Conservation (phyloP, 2,888 invertebrate genomes). For the Thymelicus acteon region DNA sequence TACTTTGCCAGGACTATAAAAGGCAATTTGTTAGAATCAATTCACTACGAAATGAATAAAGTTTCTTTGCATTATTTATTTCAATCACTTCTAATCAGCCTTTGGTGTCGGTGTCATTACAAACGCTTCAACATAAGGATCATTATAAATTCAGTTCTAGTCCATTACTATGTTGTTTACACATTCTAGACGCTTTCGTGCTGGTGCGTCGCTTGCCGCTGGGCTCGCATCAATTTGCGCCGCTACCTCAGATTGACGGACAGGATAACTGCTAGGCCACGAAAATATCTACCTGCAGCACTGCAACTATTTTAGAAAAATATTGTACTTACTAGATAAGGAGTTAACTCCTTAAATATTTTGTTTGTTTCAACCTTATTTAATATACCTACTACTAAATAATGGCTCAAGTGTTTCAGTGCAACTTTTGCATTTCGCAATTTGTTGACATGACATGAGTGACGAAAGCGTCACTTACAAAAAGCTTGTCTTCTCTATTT, state of each 20-base stretch:
- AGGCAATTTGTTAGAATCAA: background rate
- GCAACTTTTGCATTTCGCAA: no score
- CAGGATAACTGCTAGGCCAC: slow-evolving; percentile 33
- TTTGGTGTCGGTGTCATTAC: background rate
- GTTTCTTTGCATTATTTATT: background rate
- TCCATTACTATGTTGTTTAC: slow-evolving; percentile 37
- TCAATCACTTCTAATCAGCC: background rate
- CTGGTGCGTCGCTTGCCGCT: slow-evolving; percentile 30
- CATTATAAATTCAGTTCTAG: slow-evolving; percentile 33
- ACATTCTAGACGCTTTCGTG: slow-evolving; percentile 31
- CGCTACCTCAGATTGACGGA: slow-evolving; percentile 36
- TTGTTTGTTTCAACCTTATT: no score
- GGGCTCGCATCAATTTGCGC: slow-evolving; percentile 37
- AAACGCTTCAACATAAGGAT: slow-evolving; percentile 15
- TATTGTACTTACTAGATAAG: background rate
- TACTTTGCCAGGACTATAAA: no score
- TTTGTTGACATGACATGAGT: no score
- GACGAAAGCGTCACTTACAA: no score
- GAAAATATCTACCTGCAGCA: slow-evolving; percentile 13
- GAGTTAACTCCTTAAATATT: no score
- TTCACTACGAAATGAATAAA: background rate
- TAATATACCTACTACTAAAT: no score
- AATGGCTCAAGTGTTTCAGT: no score
- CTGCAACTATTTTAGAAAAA: background rate
- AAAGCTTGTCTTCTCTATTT: no score